These are phyloP conservation scores for Pelosia muscerda DNA, from an alignment of 2,888 invertebrate species.

Conservation along the genomic window DNA sequence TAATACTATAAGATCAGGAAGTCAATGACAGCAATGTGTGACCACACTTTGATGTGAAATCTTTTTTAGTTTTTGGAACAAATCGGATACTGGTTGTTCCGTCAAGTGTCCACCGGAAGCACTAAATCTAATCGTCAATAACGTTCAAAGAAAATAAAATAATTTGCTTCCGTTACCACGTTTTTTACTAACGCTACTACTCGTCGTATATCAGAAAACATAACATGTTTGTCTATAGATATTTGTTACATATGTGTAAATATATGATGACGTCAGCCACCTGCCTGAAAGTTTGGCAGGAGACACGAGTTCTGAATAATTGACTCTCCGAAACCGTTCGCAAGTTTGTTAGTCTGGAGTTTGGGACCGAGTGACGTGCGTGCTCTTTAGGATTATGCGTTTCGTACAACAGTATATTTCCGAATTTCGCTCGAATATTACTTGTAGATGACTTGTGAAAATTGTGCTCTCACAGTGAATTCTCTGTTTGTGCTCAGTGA, in stretches of 20 bases:
- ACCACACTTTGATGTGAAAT: not conserved
- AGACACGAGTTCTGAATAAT: constrained; percentile 80
- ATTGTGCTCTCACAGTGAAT: constrained; percentile 41
- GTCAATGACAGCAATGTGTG: not conserved
- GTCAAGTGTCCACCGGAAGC: constrained; percentile 22
- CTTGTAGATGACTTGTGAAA: constrained; percentile 45
- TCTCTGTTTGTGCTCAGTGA: constrained; percentile 28
- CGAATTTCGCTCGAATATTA: constrained; percentile 53
- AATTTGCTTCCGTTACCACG: constrained; percentile 14
- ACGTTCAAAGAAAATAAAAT: constrained; percentile 9
- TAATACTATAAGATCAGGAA: too few relatives aligned
- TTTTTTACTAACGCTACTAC: constrained; percentile 61
- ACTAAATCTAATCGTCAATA: constrained; percentile 14
- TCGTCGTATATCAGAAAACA: constrained; percentile 73
- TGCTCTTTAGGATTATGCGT: constrained; percentile 54
- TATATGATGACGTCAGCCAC: constrained; percentile 79
- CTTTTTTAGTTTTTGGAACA: not conserved
- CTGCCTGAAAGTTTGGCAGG: constrained; percentile 84
- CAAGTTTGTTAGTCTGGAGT: constrained; percentile 82
- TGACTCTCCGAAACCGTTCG: constrained; percentile 79
- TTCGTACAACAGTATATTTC: constrained; percentile 47
- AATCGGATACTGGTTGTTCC: not conserved
- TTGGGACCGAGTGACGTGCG: constrained; percentile 70
- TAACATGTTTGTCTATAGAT: constrained; percentile 68
- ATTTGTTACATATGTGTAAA: constrained; percentile 67